These are phyloP conservation scores for Champsocephalus gunnari DNA, from an alignment of 2,797 vertebrate genomes.

Conservation along the genomic window DNA sequence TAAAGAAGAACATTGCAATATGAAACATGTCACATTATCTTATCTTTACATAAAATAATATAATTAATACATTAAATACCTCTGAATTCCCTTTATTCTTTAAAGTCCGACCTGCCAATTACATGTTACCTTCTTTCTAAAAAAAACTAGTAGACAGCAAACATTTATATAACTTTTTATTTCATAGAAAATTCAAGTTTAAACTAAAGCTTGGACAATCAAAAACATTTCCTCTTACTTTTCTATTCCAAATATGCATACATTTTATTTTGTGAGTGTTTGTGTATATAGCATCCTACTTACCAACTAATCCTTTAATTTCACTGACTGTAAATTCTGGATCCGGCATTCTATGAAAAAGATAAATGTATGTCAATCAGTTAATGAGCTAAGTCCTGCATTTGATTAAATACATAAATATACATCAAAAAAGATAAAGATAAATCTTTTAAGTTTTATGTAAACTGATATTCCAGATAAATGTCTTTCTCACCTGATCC, in stretches of 20 bases:
- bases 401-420: conserved; percentile 2
- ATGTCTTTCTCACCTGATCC: conserved; percentile 92
- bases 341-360: conserved; percentile 91
- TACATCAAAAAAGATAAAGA: background rate
- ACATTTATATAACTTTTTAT: no score
- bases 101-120: no score
- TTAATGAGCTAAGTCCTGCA: background rate
- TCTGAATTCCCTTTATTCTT: no score
- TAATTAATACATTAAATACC: background rate
- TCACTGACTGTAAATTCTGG: conserved; percentile 94
- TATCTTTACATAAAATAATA: no score
- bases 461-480: background rate
- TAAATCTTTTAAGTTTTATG: background rate
- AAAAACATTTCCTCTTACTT: no score
- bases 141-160: no score
- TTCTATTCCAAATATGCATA: no score
- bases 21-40: background rate
- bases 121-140: no score
- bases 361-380: conserved; percentile 30
- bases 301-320: conserved; percentile 97
- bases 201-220: no score
- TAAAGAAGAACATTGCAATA: background rate
- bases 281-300: conserved; percentile 75
- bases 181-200: no score
- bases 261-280: background rate